Evolutionary conservation across 2,888 invertebrate species (phyloP).

Genomic region (Drosophila trichaetosa): DNA sequence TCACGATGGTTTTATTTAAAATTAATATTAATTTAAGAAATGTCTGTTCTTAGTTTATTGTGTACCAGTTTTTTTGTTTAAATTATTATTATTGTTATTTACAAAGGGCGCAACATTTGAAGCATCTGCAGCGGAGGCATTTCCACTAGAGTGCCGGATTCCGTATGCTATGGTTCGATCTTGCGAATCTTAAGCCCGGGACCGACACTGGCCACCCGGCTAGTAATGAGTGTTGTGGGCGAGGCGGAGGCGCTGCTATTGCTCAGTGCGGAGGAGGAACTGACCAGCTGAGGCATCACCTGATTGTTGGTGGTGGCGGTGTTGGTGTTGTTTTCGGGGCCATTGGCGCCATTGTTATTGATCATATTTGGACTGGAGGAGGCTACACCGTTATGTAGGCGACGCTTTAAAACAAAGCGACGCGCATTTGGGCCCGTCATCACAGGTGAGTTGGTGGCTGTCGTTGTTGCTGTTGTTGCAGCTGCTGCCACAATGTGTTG

Average conservation of each 20-base stretch:
- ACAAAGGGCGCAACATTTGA: slow-evolving; percentile 62
- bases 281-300: slow-evolving; percentile 56
- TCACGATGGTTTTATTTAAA: slow-evolving; percentile 19
- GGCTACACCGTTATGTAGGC: slow-evolving; percentile 66
- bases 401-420: slow-evolving; percentile 82
- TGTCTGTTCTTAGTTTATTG: slow-evolving; percentile 8
- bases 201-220: slow-evolving; percentile 42
- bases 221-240: slow-evolving; percentile 25
- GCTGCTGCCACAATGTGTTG: slow-evolving; percentile 33
- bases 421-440: slow-evolving; percentile 66
- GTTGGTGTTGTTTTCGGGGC: slow-evolving; percentile 30
- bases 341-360: slow-evolving; percentile 28
- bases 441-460: slow-evolving; percentile 50
- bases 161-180: slow-evolving; percentile 68
- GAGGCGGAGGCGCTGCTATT: background rate
- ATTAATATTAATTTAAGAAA: slow-evolving; percentile 27
- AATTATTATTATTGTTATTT: slow-evolving; percentile 49
- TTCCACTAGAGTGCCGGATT: slow-evolving; percentile 25
- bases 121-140: slow-evolving; percentile 58
- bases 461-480: slow-evolving; percentile 31
- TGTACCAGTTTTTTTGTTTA: background rate
- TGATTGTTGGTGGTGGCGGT: slow-evolving; percentile 13
- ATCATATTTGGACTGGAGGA: slow-evolving; percentile 33
- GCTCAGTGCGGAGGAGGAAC: slow-evolving; percentile 23
- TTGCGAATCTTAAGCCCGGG: slow-evolving; percentile 75